Percentiles rank a stretch among this genome's conserved stretches.
phyloP scores from a whole-genome alignment of 2,797 vertebrate species.

The Sus cebifrons region DNA sequence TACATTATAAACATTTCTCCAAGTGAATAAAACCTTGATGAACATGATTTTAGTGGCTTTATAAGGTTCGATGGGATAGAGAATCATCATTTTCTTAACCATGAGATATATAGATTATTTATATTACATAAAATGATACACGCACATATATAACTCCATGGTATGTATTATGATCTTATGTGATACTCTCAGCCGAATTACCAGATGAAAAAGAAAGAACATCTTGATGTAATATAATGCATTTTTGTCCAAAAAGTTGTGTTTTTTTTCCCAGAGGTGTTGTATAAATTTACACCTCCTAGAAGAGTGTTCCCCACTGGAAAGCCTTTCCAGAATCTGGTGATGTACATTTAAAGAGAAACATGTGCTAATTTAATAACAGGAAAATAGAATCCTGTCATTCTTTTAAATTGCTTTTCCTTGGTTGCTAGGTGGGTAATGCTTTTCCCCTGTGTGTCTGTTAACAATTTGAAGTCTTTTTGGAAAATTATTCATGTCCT shows the following conservation, averaged over 20 bases:
- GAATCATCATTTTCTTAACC: conserved; percentile 31
- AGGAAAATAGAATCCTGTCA: conserved; percentile 4
- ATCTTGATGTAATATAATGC: conserved; percentile 53
- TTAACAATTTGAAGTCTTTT: conserved; percentile 68
- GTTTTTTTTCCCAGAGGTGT: neutral
- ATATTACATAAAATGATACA: neutral
- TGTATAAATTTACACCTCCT: conserved; percentile 66
- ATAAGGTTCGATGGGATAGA: neutral
- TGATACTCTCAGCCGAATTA: conserved; percentile 40
- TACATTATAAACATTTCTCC: conserved; percentile 22
- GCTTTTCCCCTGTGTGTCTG: conserved; percentile 28
- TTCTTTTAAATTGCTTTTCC: conserved; percentile 69
- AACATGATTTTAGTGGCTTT: neutral
- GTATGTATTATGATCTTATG: neutral
- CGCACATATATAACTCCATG: neutral
- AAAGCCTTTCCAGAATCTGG: conserved; percentile 23
- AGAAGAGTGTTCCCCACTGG: neutral
- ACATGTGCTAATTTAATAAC: conserved; percentile 65
- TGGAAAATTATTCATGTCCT: conserved; percentile 2
- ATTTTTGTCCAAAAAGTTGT: neutral
- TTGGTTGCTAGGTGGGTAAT: conserved; percentile 61
- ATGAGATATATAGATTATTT: neutral
- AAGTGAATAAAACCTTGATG: neutral
- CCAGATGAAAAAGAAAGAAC: conserved; percentile 57
- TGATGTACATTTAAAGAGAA: conserved; percentile 69